Conservation (phyloP, 2,888 invertebrate species). For the Sarcophaga subvicina region DNA sequence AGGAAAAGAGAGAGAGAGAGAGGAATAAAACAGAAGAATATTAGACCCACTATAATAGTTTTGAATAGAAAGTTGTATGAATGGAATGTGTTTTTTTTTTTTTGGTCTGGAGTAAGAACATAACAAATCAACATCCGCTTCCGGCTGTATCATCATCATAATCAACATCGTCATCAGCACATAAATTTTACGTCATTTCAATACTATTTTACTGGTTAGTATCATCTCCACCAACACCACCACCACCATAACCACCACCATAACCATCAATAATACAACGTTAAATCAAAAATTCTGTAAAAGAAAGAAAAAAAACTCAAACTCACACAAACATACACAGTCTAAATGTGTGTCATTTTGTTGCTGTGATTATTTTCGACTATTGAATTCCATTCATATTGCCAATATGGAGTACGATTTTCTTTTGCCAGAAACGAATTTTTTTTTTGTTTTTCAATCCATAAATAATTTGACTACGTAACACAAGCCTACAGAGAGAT, state of each 20-base stretch:
- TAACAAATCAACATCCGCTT: constrained; percentile 70
- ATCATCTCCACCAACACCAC: background rate
- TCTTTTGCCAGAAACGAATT: background rate
- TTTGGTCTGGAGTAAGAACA: background rate
- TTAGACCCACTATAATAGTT: constrained; percentile 16
- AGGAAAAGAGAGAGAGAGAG: background rate
- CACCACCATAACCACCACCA: background rate
- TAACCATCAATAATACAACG: background rate
- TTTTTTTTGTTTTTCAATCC: background rate
- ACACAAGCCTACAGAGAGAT: too few relatives aligned
- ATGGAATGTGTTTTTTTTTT: background rate
- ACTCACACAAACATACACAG: too few relatives aligned
- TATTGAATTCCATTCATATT: too few relatives aligned
- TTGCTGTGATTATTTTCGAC: too few relatives aligned
- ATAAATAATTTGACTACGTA: too few relatives aligned
- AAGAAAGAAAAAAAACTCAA: too few relatives aligned
- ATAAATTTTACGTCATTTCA: constrained; percentile 51
- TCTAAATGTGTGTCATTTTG: too few relatives aligned
- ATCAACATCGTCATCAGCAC: constrained; percentile 13
- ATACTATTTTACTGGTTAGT: constrained; percentile 31
- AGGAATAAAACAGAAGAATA: constrained; percentile 36
- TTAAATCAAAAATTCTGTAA: too few relatives aligned
- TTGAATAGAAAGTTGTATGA: background rate
- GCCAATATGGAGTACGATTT: too few relatives aligned
- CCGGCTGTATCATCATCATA: constrained; percentile 58